These are phyloP conservation scores for Clostera curtula DNA, from an alignment of 2,888 invertebrate species.

Conservation along the genomic window DNA sequence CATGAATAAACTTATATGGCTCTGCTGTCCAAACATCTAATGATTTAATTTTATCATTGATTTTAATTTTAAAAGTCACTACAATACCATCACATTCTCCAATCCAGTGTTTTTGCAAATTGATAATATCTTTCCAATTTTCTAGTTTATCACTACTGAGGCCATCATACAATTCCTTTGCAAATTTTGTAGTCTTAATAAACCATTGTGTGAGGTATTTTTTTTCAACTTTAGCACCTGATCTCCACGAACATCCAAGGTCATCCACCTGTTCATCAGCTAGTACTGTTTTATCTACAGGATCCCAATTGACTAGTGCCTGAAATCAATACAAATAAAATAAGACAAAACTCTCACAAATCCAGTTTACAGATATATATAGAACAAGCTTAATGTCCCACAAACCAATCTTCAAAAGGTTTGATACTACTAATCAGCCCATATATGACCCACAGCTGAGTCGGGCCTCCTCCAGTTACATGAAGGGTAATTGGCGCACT, in stretches of 20 bases:
- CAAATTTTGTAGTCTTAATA: slow-evolving; percentile 89
- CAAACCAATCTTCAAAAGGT: too few relatives aligned
- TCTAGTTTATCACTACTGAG: slow-evolving; percentile 79
- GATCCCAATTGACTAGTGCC: slow-evolving; percentile 98
- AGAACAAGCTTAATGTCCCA: too few relatives aligned
- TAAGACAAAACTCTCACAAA: too few relatives aligned
- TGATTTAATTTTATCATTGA: slow-evolving; percentile 28
- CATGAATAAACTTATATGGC: slow-evolving; percentile 82
- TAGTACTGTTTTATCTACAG: slow-evolving; percentile 96
- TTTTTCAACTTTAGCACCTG: slow-evolving; percentile 95
- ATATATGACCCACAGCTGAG: too few relatives aligned
- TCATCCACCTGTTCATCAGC: slow-evolving; percentile 98
- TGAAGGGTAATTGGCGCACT: too few relatives aligned
- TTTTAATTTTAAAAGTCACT: slow-evolving; percentile 77
- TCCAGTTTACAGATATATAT: too few relatives aligned
- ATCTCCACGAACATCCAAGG: slow-evolving; percentile 94
- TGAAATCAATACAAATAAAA: slow-evolving; percentile 37
- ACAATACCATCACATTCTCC: slow-evolving; percentile 87
- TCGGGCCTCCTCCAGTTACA: too few relatives aligned
- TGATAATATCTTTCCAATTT: slow-evolving; percentile 90
- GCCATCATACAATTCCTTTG: slow-evolving; percentile 82
- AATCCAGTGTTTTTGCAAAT: slow-evolving; percentile 92
- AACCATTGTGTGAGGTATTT: slow-evolving; percentile 95
- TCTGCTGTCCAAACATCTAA: slow-evolving; percentile 82
- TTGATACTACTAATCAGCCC: too few relatives aligned